Evolutionary conservation across 2,797 vertebrate genomes (phyloP).

Genomic region (Poliocrania exsul): DNA sequence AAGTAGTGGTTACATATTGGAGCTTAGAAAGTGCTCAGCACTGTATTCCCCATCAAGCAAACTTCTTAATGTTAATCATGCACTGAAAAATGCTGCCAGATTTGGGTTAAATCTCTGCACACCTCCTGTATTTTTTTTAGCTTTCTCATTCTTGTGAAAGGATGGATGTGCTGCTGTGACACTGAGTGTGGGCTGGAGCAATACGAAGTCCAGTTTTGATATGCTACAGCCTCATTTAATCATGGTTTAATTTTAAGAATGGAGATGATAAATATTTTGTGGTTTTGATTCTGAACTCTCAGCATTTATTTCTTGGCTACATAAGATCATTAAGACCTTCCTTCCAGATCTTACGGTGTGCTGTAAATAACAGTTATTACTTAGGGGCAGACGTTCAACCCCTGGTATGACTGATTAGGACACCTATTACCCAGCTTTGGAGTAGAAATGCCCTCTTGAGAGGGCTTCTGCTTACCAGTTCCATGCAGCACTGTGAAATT

Average conservation of each 20-base stretch:
- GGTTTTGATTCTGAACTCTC: neutral
- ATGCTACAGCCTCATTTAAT: neutral
- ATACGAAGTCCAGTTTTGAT: neutral
- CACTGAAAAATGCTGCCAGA: conserved; percentile 23
- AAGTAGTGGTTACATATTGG: neutral
- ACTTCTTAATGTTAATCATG: conserved; percentile 37
- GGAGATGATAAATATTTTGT: neutral
- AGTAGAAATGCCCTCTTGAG: neutral
- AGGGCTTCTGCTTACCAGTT: neutral
- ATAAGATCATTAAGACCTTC: neutral
- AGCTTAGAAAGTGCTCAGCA: conserved; percentile 17
- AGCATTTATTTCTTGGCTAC: neutral
- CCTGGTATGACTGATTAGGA: neutral
- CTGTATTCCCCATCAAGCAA: neutral
- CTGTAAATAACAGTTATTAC: neutral
- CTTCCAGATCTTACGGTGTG: neutral
- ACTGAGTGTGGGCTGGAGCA: neutral
- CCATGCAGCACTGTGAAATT: neutral
- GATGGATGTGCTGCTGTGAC: neutral
- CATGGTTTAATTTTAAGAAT: neutral
- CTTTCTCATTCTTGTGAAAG: neutral
- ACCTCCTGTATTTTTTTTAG: conserved; percentile 22
- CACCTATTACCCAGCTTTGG: neutral
- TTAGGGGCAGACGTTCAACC: neutral
- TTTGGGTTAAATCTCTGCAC: conserved; percentile 31